Evolutionary conservation across 2,888 invertebrate species (phyloP).

Genomic region (Campaea margaritaria): DNA sequence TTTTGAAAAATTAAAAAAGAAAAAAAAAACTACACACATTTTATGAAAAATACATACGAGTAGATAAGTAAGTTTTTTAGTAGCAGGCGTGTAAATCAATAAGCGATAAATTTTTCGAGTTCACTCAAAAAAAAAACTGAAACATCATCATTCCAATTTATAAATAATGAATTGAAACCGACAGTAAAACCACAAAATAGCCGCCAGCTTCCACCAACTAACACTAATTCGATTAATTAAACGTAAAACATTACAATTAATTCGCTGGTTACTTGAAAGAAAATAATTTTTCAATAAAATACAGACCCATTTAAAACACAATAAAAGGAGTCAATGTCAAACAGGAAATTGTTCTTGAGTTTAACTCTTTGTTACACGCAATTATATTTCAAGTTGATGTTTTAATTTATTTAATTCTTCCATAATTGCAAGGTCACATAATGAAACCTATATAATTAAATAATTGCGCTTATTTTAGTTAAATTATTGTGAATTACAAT

Average conservation of each 20-base stretch:
- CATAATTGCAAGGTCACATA: neutral
- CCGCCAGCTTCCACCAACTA: neutral
- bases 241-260: neutral
- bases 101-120: too few relatives aligned
- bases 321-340: constrained; percentile 7
- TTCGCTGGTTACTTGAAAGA: neutral
- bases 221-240: neutral
- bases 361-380: neutral
- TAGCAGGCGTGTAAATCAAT: too few relatives aligned
- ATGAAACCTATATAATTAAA: too few relatives aligned
- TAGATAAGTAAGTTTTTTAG: too few relatives aligned
- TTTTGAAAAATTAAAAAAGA: too few relatives aligned
- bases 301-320: neutral
- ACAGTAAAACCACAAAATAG: neutral
- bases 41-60: too few relatives aligned
- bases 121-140: too few relatives aligned
- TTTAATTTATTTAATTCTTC: neutral
- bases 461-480: constrained; percentile 6
- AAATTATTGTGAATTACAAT: constrained; percentile 1
- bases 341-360: constrained; percentile 3
- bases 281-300: too few relatives aligned
- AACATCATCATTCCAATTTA: too few relatives aligned
- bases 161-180: too few relatives aligned
- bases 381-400: constrained; percentile 2
- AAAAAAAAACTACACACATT: too few relatives aligned